Evolutionary conservation across 2,888 invertebrate genomes (phyloP), one percentile per base, ranked within the genome.

Genomic region (Aromia moschata): DNA sequence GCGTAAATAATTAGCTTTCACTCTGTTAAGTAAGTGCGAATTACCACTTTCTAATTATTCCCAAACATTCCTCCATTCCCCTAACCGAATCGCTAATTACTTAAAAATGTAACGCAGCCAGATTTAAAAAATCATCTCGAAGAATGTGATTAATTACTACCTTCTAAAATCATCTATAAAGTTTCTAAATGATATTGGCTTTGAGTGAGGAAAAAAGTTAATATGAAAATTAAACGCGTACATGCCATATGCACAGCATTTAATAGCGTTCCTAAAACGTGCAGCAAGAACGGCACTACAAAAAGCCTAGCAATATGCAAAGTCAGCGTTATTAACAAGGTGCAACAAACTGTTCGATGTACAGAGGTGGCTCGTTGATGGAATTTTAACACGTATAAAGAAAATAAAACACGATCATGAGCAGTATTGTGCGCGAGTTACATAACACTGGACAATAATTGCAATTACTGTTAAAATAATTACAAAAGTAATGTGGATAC

Each of bases 241-340:
- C 71, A 74, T 72, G 73, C 75, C 76, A 77, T 77, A 77, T 77
- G 77, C 72, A 74, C 72, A 62, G 69, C 68, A 64, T 74, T 77
- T 75, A 76, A 76, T 77, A 74, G 76, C 72, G 72, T 76, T 72
- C 75, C 74, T 76, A 72, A 75, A 76, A 74, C 76, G 74, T 77
- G 75, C 75, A 66, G 70, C 71, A 70, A 70, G 70, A 70, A 70
- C 68, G 68, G 59, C 69, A 68, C 63, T 65, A 73, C 73, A 74
- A 74, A 76, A 75, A 76, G 72, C 67, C 69, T 58, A 70, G 74
- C 73, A 77, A 77, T 78, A 78, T 79, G 79, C 79, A 78, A 77
- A 78, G 79, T 79, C 79, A 79, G 77, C 77, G 73, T 78, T 78
- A 79, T 79, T 79, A 79, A 79, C 79, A 78, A 79, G 79, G 77